Percentiles rank a stretch among this genome's conserved stretches.
These are phyloP conservation scores for Strigamia crassipes DNA, from an alignment of 2,888 invertebrate species.

Conservation along the genomic window DNA sequence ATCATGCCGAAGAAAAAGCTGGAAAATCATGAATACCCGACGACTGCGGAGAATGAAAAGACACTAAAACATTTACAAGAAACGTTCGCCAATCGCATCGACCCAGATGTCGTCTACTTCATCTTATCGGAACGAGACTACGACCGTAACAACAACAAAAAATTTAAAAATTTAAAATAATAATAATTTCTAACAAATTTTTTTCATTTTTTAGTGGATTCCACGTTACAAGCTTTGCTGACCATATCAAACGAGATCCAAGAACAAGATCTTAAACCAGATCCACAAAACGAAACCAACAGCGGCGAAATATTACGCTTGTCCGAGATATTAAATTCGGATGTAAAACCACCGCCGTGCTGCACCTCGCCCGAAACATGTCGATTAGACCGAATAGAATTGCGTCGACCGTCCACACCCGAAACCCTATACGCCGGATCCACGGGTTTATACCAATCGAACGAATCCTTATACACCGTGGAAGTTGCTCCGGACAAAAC, in stretches of 20 bases:
- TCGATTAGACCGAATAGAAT: neutral
- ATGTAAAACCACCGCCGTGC: no score
- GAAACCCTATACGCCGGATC: neutral
- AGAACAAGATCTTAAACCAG: neutral
- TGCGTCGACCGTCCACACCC: neutral
- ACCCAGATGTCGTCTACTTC: slow-evolving; percentile 55
- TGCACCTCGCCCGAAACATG: neutral
- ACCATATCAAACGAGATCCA: neutral
- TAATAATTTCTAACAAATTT: neutral
- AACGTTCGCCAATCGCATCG: slow-evolving; percentile 55
- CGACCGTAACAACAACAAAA: slow-evolving; percentile 49
- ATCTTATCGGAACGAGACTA: slow-evolving; percentile 55
- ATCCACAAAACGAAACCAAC: neutral
- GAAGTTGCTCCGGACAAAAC: no score
- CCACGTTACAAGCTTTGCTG: slow-evolving; percentile 1
- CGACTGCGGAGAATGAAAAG: neutral
- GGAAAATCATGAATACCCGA: neutral
- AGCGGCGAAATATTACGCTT: neutral
- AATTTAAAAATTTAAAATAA: neutral
- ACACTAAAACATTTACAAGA: slow-evolving; percentile 54
- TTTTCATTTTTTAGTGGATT: neutral
- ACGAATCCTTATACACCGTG: slow-evolving; percentile 48
- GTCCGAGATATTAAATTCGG: neutral
- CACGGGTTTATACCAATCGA: slow-evolving; percentile 46
- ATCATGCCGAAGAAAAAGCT: slow-evolving; percentile 7